A percentile compares a stretch with the other conserved stretches of the same genome.
phyloP scores from a whole-genome alignment of 2,797 vertebrate genomes.

The Halcyon chelicuti region DNA sequence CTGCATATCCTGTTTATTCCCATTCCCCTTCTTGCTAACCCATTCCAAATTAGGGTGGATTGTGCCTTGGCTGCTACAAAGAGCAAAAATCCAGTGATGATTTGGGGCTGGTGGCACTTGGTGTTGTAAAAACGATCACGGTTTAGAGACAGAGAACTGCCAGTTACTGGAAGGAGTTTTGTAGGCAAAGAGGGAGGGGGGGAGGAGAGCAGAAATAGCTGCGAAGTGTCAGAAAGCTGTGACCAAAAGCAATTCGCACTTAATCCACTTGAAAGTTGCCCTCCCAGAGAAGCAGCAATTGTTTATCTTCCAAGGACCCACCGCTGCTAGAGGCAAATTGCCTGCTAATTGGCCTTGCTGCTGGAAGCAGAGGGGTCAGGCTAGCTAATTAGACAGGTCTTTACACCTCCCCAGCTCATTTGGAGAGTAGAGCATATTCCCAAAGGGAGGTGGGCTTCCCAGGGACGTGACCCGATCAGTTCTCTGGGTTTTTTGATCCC shows the following conservation, averaged over 20 bases:
- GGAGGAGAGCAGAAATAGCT: background rate
- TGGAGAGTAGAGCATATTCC: background rate
- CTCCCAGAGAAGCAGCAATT: background rate
- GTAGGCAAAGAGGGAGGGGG: background rate
- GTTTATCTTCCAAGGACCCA: background rate
- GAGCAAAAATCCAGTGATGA: background rate
- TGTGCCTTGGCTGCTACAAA: background rate
- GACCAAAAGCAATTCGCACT: background rate
- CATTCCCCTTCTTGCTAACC: background rate
- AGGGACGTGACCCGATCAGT: background rate
- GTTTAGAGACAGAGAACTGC: fast-evolving
- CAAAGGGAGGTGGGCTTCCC: background rate
- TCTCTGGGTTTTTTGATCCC: background rate
- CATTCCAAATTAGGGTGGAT: background rate
- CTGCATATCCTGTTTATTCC: fast-evolving
- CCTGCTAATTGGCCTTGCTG: background rate
- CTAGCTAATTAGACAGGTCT: background rate
- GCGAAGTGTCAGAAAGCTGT: background rate
- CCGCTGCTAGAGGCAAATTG: background rate
- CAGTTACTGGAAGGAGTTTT: background rate
- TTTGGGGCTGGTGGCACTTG: background rate
- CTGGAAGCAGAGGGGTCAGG: background rate
- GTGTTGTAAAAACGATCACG: fast-evolving
- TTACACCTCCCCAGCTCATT: background rate
- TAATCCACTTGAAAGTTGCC: background rate